A percentile compares a stretch with the other conserved stretches of the same genome.
Evolutionary conservation across 2,888 invertebrate genomes (phyloP).

Genomic region (Aspidapion aeneum): DNA sequence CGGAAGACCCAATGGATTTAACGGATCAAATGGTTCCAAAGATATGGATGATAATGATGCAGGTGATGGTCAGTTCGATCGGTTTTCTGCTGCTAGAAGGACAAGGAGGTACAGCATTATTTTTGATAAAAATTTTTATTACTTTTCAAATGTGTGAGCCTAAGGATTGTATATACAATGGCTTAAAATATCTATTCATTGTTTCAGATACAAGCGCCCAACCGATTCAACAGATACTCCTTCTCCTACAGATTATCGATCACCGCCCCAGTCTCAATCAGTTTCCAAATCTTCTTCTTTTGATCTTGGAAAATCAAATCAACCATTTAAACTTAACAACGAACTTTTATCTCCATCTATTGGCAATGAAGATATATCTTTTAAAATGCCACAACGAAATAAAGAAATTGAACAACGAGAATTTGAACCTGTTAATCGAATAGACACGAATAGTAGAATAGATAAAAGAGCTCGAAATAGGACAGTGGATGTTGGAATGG

Average conservation of each 20-base stretch:
- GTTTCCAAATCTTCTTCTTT: neutral
- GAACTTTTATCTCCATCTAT: neutral
- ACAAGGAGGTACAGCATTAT: constrained; percentile 63
- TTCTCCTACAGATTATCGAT: neutral
- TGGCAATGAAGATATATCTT: neutral
- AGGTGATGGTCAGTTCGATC: constrained; percentile 78
- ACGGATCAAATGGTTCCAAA: constrained; percentile 9
- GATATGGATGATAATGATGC: constrained; percentile 52
- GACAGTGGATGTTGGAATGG: neutral
- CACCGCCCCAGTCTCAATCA: neutral
- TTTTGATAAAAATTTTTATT: too few species aligned
- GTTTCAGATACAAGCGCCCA: neutral
- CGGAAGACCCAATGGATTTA: constrained; percentile 14
- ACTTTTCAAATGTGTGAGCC: too few species aligned
- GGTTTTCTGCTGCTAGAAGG: constrained; percentile 76
- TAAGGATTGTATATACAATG: too few species aligned
- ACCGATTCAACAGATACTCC: neutral
- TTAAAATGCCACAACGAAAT: neutral
- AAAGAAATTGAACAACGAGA: neutral
- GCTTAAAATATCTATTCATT: too few species aligned
- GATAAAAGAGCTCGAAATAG: neutral
- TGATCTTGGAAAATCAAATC: neutral
- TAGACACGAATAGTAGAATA: neutral
- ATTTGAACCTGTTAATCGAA: neutral
- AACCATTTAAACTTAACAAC: neutral